Evolutionary conservation across 2,797 vertebrate genomes (phyloP).

Genomic region (Leptatherina wallacei): DNA sequence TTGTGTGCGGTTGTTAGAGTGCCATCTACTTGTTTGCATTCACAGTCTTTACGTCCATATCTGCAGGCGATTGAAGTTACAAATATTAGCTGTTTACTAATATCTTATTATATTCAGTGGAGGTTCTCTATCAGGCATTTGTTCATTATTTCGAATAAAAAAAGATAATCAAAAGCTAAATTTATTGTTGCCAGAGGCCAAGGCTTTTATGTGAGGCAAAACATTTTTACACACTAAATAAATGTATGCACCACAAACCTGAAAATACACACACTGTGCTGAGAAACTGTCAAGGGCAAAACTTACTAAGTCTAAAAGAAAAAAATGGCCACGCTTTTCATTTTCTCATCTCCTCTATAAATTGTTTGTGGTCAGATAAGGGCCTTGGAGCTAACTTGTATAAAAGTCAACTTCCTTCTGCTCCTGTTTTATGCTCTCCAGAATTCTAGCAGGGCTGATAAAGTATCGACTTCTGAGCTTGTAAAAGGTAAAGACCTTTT

Average conservation of each 20-base stretch:
- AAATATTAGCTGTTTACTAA: not conserved
- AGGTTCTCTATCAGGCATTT: not conserved
- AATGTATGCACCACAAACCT: not conserved
- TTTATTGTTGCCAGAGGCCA: not conserved
- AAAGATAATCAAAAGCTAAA: not conserved
- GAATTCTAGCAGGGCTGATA: slow-evolving; percentile 61
- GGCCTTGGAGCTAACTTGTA: slow-evolving; percentile 56
- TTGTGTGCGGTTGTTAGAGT: not conserved
- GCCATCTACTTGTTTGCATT: not conserved
- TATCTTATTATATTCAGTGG: not conserved
- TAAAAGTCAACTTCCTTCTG: slow-evolving; percentile 49
- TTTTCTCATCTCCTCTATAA: slow-evolving; percentile 58
- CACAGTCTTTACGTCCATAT: not conserved
- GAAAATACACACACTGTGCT: not conserved
- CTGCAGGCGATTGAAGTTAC: not conserved
- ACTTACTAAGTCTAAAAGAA: slow-evolving; percentile 29
- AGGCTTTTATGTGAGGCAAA: not conserved
- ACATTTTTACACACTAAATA: slow-evolving; percentile 2
- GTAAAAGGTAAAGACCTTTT: slow-evolving; percentile 73
- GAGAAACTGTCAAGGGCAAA: slow-evolving; percentile 32
- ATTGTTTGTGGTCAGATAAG: slow-evolving; percentile 60
- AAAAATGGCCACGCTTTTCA: slow-evolving; percentile 32
- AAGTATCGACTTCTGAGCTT: slow-evolving; percentile 61
- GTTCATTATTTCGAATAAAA: not conserved
- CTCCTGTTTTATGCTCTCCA: slow-evolving; percentile 60